phyloP scores from a whole-genome alignment of 2,888 invertebrate genomes.

The Hypolimnas misippus region DNA sequence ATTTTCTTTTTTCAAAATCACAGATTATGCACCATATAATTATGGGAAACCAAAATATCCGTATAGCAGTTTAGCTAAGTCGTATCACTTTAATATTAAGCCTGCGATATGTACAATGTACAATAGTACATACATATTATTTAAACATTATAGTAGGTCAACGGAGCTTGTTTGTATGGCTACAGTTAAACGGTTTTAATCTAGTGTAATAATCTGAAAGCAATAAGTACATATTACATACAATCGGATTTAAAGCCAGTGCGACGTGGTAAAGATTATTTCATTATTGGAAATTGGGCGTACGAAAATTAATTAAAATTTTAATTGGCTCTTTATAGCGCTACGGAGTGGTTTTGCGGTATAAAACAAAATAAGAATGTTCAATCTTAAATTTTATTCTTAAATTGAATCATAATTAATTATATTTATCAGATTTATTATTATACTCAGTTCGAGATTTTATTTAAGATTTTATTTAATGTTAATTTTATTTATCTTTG shows the following conservation, averaged over 20 bases:
- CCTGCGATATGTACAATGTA: too few species aligned
- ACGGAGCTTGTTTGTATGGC: background rate
- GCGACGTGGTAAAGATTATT: slow-evolving; percentile 19
- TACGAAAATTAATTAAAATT: slow-evolving; percentile 26
- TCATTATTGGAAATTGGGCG: slow-evolving; percentile 20
- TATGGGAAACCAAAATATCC: too few species aligned
- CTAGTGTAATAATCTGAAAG: background rate
- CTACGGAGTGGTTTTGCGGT: background rate
- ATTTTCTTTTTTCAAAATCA: too few species aligned
- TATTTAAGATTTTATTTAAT: too few species aligned
- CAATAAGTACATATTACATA: slow-evolving; percentile 10
- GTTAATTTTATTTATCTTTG: too few species aligned
- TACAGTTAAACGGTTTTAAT: background rate
- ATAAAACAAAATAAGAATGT: background rate
- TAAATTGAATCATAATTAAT: background rate
- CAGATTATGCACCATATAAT: too few species aligned
- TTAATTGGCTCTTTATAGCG: slow-evolving; percentile 24
- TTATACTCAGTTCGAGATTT: too few species aligned
- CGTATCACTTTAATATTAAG: too few species aligned
- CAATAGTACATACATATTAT: background rate
- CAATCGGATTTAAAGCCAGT: slow-evolving; percentile 16
- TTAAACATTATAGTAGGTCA: background rate
- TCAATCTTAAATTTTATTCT: background rate
- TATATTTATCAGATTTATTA: too few species aligned
- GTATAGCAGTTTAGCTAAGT: too few species aligned